These are phyloP conservation scores for Paracanthobrama guichenoti DNA, from an alignment of 2,113 vertebrate species.

Conservation along the genomic window DNA sequence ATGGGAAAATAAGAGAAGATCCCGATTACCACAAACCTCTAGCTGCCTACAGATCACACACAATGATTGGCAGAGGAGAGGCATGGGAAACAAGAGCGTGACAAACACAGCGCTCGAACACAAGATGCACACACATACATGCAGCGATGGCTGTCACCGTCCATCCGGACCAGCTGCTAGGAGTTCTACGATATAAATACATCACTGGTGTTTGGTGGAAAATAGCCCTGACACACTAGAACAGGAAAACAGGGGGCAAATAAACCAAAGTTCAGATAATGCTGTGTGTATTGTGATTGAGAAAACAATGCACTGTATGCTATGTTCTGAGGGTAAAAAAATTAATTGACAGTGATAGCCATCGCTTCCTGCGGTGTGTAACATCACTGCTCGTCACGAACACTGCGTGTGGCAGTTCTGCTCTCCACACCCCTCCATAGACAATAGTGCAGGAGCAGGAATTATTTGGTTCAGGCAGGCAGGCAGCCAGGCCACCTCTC, in stretches of 20 bases:
- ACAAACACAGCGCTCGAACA: slow-evolving; percentile 71
- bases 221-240: slow-evolving; percentile 13
- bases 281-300: neutral
- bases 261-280: neutral
- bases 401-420: slow-evolving; percentile 74
- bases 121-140: slow-evolving; percentile 23
- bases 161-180: slow-evolving; percentile 19
- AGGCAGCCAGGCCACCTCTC: slow-evolving; percentile 70
- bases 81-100: slow-evolving; percentile 84
- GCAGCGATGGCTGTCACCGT: slow-evolving; percentile 73
- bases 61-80: slow-evolving; percentile 90
- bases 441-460: slow-evolving; percentile 94
- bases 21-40: slow-evolving; percentile 88
- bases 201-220: slow-evolving; percentile 8
- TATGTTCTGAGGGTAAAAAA: neutral
- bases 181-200: slow-evolving; percentile 31
- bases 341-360: slow-evolving; percentile 38
- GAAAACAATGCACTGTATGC: too few relatives aligned
- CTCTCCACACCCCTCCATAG: slow-evolving; percentile 88
- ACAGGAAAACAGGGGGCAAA: slow-evolving; percentile 5
- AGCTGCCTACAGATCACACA: slow-evolving; percentile 95
- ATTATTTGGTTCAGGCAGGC: slow-evolving; percentile 65
- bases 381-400: slow-evolving; percentile 38
- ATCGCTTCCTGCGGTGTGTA: slow-evolving; percentile 52
- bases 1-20: slow-evolving; percentile 72